phyloP scores from a whole-genome alignment of 2,113 vertebrate genomes.

The Trogon surrucura region DNA sequence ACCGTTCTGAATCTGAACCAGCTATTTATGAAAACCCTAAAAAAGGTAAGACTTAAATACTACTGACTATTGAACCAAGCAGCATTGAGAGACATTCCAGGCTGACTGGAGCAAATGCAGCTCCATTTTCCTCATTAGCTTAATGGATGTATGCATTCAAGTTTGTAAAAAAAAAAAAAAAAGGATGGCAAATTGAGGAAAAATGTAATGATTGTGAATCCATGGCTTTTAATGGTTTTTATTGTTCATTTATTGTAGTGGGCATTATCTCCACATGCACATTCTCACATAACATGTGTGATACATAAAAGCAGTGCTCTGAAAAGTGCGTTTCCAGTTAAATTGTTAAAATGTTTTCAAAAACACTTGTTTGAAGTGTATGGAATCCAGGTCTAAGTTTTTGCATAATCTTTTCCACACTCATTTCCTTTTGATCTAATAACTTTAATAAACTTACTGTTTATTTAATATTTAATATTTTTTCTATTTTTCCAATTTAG shows the following conservation, averaged over 20 bases:
- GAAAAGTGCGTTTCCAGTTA: neutral
- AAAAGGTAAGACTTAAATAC: neutral
- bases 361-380: neutral
- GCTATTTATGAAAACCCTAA: neutral
- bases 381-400: neutral
- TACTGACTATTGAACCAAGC: neutral
- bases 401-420: neutral
- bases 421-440: neutral
- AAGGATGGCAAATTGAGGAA: neutral
- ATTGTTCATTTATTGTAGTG: neutral
- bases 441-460: neutral
- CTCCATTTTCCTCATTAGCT: neutral
- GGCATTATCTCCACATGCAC: neutral
- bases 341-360: neutral
- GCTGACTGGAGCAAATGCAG: neutral
- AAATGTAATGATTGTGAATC: neutral
- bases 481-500: neutral
- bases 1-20: neutral
- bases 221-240: neutral
- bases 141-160: neutral
- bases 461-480: neutral
- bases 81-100: neutral
- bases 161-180: neutral
- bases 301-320: neutral
- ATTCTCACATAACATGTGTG: neutral